Evolutionary conservation across 2,797 vertebrate species (phyloP), one percentile per base, ranked within the genome.

Genomic region (Phataginus tetradactyla): DNA sequence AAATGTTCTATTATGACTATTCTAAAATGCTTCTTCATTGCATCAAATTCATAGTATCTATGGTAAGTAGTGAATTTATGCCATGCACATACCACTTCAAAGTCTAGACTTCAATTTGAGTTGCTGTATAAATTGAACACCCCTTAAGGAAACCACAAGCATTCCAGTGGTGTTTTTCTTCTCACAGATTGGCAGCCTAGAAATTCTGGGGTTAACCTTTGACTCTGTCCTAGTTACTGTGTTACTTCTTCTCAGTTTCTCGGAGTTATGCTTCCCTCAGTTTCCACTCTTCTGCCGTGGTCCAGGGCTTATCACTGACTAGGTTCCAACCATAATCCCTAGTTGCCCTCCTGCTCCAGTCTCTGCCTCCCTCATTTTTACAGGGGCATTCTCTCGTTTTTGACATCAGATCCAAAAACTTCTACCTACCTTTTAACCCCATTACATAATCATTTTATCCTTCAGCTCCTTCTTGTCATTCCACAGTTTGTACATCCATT

Each of bases 91-190:
- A 61, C 21, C 1, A 51, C n/a, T n/a, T 89, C 49, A 53, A 77
- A 86, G 32, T 94, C 45, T 81, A 59, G 27, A 77, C 17, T 90
- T 92, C 34, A 55, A 64, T 86, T 94, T 94, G 66, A 86, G 25
- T 75, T 95, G 49, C 12, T 85, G 5, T 57, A 39, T 74, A 90
- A 71, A 74, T 68, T 79, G 61, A 75, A 23, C 3, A 72, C 23
- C 66, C 34, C 13, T 92, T 90, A 83, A 77, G 42, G 39, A 86
- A 91, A 77, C n/a, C 20, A 49, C 6, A 49, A 66, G 23, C 14
- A 61, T 78, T 77, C 12, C 17, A 53, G 29, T 39, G 20, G 3
- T 75, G 25, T 69, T 80, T 96, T 78, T 93, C 51, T 53, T 80
- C 21, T 80, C 11, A 49, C 7, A 69, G 13, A 21, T 53, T 12